Conservation (phyloP, 2,113 vertebrate genomes). For the Anser brachyrhynchus region DNA sequence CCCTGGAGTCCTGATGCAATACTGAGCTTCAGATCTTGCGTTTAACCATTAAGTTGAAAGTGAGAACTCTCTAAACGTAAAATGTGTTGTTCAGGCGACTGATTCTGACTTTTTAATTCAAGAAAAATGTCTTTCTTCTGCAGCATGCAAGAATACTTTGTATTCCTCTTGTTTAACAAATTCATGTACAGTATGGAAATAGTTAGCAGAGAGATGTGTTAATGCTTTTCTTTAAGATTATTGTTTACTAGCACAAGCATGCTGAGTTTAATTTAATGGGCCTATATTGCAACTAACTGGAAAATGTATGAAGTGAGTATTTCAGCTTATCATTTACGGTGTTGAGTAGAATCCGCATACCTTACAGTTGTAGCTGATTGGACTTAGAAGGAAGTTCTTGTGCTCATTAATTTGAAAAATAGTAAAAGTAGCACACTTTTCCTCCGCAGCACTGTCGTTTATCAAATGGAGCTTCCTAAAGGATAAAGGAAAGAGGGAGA, state of each 20-base stretch:
- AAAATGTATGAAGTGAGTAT: background rate
- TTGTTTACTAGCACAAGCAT: background rate
- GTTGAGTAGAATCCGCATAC: background rate
- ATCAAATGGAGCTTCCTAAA: background rate
- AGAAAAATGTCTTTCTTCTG: background rate
- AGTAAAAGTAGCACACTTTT: background rate
- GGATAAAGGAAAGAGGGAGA: background rate
- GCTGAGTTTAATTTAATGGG: background rate
- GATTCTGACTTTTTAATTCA: background rate
- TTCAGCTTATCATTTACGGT: background rate
- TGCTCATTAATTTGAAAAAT: background rate
- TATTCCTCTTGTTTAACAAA: background rate
- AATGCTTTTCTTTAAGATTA: background rate
- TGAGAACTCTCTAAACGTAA: background rate
- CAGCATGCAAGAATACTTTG: background rate
- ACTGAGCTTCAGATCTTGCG: background rate
- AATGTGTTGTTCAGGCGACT: background rate
- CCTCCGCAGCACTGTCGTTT: background rate
- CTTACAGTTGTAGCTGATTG: background rate
- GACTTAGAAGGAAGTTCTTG: background rate
- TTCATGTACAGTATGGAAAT: background rate
- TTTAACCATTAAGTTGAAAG: constrained; percentile 28
- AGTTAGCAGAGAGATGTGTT: background rate
- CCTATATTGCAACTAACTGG: background rate
- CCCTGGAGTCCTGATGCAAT: constrained; percentile 31